These are phyloP conservation scores for Proteles cristata DNA, from an alignment of 2,113 vertebrate species.

Conservation along the genomic window DNA sequence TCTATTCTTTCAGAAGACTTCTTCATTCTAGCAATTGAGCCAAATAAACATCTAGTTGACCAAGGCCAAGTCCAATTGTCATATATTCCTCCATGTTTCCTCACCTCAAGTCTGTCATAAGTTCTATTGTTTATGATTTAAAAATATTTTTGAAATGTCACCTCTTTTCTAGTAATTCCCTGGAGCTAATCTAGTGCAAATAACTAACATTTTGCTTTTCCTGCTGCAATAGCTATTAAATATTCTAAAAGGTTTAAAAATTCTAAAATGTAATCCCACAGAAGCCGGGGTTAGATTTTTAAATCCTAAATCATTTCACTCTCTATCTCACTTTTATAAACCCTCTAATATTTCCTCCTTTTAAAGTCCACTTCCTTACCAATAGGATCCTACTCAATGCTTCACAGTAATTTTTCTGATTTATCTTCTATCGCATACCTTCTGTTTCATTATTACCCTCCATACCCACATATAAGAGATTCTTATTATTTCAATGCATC, in stretches of 20 bases:
- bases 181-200: not conserved
- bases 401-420: not conserved
- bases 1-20: not conserved
- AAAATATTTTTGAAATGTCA: not conserved
- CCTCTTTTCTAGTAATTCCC: not conserved
- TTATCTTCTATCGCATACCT: not conserved
- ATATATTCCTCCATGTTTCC: not conserved
- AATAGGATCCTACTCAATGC: not conserved
- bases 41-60: not conserved
- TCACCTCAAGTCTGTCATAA: not conserved
- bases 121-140: not conserved
- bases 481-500: not conserved
- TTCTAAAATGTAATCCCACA: not conserved
- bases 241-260: not conserved
- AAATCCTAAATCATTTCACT: not conserved
- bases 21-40: not conserved
- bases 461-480: not conserved
- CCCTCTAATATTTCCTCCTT: not conserved
- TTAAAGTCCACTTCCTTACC: not conserved
- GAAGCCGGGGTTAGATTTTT: not conserved
- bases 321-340: not conserved
- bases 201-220: not conserved
- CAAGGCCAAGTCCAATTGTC: not conserved
- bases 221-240: not conserved
- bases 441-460: not conserved